Base-by-base conservation (phyloP, 2,888 invertebrate species). In the Agriopis aurantiaria region DNA sequence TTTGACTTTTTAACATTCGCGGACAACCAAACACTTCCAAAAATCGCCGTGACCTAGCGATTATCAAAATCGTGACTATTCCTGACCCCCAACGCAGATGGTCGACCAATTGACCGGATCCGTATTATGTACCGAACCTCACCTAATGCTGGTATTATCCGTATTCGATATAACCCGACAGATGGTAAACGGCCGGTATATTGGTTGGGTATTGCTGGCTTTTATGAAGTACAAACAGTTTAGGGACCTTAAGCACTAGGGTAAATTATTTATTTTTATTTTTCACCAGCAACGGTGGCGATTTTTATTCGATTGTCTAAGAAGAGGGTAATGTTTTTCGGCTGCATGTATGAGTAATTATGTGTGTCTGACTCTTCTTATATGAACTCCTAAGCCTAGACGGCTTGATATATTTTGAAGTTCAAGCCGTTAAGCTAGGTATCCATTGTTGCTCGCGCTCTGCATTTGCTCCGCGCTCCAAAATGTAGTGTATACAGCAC, bases 61-160 rank as follows among this genome's bases (percentile, higher is more conserved):
- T 84, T 85, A 83, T 85, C 81, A 82, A 82, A 82, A 79, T 75
- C 75, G 76, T 79, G 78, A 75, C 74, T 75, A 59, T 71, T 75
- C 78, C 74, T 73, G 78, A 79, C 78, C 75, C 75, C 77, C 75
- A 79, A 72, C 88, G 84, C 92, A 93, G 92, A 93, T 93, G 93
- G 91, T 86, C 91, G 85, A 81, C 81, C 91, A 86, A 92, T 92
- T 91, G 90, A 90, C 90, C 89, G 85, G 82, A 82, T 81, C 80
- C 77, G 75, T 81, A 84, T 83, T 85, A 85, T 85, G 84, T 84
- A 85, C 85, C 80, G 88, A 90, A 89, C 88, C 86, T 84, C 87
- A 86, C 84, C 87, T 90, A 90, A 89, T 88, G 81, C 87, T 77
- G 80, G 81, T 46, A 70, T 65, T 70, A 71, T 80, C 58, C 40